A percentile compares a stretch with the other conserved stretches of the same genome.
Evolutionary conservation across 2,797 vertebrate species (phyloP).

Genomic region (Ceyx erithaca): DNA sequence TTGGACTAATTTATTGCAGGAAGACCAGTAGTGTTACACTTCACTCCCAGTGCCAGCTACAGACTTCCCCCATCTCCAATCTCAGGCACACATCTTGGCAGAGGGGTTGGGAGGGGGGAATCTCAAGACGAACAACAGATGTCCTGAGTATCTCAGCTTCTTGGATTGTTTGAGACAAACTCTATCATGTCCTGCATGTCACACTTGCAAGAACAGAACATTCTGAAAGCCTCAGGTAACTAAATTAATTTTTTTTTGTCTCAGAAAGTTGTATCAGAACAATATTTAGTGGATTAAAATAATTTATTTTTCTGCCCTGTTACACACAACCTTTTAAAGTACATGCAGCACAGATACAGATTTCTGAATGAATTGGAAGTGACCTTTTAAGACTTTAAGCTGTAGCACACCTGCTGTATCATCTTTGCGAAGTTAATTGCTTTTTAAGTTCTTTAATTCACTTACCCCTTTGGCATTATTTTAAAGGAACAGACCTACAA

Average conservation of each 20-base stretch:
- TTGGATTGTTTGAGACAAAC: too few species aligned
- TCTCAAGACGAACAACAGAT: too few species aligned
- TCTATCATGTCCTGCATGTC: too few species aligned
- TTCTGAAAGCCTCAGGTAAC: neutral
- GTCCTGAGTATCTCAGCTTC: too few species aligned
- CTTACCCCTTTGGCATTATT: neutral
- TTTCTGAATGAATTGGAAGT: constrained; percentile 67
- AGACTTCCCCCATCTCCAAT: too few species aligned
- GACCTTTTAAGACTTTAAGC: constrained; percentile 61
- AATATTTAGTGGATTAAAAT: constrained; percentile 56
- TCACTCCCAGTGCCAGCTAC: too few species aligned
- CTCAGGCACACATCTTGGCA: too few species aligned
- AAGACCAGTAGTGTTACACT: too few species aligned
- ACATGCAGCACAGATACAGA: neutral
- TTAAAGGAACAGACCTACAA: neutral
- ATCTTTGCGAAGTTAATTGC: constrained; percentile 18
- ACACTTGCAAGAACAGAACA: neutral
- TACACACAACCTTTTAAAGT: constrained; percentile 68
- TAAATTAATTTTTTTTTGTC: constrained; percentile 61
- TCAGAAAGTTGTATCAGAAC: constrained; percentile 37
- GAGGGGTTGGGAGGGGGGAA: too few species aligned
- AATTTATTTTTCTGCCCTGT: constrained; percentile 66
- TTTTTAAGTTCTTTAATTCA: neutral
- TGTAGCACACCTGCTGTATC: neutral
- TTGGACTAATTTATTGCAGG: too few species aligned